Evolutionary conservation across 2,113 vertebrate species (phyloP).

Genomic region (Daubentonia madagascariensis): DNA sequence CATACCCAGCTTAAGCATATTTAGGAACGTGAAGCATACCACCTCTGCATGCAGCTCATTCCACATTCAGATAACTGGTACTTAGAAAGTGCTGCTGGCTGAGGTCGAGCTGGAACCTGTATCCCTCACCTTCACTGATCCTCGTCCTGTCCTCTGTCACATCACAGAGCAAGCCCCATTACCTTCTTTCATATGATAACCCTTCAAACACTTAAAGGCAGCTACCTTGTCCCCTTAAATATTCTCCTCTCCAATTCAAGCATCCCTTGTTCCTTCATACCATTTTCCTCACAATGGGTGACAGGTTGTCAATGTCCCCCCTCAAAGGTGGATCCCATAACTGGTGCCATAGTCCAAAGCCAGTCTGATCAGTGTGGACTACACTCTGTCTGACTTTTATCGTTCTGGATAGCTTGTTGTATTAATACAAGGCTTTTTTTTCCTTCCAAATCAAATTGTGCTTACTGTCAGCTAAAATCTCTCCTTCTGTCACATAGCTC

Average conservation of each 20-base stretch:
- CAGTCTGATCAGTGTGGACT: neutral
- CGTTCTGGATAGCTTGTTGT: neutral
- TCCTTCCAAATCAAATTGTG: neutral
- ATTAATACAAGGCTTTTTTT: neutral
- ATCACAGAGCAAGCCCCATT: neutral
- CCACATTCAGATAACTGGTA: neutral
- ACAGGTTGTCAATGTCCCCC: neutral
- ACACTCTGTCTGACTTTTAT: neutral
- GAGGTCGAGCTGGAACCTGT: neutral
- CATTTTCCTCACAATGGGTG: neutral
- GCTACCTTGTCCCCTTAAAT: neutral
- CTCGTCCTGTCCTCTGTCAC: neutral
- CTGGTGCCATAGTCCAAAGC: neutral
- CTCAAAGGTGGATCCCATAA: neutral
- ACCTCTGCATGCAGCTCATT: neutral
- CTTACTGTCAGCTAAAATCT: constrained; percentile 17
- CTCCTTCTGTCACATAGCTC: neutral
- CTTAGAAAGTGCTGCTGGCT: neutral
- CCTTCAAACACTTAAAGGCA: neutral
- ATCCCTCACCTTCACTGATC: neutral
- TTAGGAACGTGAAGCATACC: neutral
- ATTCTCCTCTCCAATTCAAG: neutral
- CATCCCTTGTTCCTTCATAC: neutral
- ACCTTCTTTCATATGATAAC: neutral
- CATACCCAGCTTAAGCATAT: fast-evolving